phyloP scores from a whole-genome alignment of 2,113 vertebrate species.

The Patagioenas fasciata region DNA sequence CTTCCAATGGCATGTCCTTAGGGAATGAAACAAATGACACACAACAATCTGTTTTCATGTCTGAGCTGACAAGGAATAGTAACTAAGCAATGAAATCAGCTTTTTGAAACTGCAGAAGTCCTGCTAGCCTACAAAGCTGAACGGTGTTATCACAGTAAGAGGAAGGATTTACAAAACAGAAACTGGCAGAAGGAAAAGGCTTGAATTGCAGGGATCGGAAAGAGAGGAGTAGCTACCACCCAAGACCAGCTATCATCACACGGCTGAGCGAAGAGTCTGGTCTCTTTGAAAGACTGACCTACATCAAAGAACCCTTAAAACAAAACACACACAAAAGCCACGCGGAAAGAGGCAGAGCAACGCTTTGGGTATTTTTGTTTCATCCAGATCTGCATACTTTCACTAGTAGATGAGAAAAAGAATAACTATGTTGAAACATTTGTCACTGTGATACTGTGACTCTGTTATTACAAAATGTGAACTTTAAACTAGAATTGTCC shows the following conservation, averaged over 20 bases:
- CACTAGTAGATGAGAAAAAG: neutral
- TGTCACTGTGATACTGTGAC: too few relatives aligned
- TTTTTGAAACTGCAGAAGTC: neutral
- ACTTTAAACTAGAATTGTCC: neutral
- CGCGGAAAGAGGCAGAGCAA: neutral
- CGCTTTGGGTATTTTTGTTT: neutral
- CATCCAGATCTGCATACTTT: neutral
- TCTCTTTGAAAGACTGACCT: neutral
- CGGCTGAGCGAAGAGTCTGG: neutral
- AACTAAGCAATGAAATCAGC: neutral
- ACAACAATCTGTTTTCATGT: neutral
- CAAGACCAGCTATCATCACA: too few relatives aligned
- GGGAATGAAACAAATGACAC: neutral
- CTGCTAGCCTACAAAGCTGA: neutral
- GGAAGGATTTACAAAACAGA: neutral
- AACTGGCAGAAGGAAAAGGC: neutral
- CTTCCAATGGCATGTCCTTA: neutral
- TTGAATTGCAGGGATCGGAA: neutral
- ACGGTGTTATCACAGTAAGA: neutral
- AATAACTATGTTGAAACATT: neutral
- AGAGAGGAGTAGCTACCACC: neutral
- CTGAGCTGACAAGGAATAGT: neutral
- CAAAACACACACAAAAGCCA: neutral
- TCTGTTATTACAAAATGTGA: neutral
- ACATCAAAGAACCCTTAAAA: neutral